Conservation (phyloP, 1,140 invertebrate genomes). For the Charaxes varanes region DNA sequence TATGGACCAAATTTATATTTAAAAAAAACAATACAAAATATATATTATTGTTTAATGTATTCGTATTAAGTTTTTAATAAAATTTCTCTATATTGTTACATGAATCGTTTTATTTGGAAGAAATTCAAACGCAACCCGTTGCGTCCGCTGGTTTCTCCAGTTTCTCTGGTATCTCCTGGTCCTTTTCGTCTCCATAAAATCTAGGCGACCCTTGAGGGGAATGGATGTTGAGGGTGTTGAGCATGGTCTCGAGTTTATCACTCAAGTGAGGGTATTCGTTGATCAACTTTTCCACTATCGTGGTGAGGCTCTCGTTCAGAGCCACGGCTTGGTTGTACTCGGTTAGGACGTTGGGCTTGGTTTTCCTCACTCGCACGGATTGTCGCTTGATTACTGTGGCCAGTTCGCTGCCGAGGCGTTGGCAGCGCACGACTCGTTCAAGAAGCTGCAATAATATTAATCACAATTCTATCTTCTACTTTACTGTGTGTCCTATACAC, state of each 20-base stretch:
- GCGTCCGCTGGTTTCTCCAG: slow-evolving; percentile 16
- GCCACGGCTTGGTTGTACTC: slow-evolving; percentile 40
- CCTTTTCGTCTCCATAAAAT: slow-evolving; percentile 24
- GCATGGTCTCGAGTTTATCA: slow-evolving; percentile 34
- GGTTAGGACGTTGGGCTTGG: slow-evolving; percentile 31
- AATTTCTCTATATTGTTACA: too few relatives aligned
- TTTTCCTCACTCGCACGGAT: slow-evolving; percentile 37
- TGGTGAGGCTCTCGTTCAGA: slow-evolving; percentile 40
- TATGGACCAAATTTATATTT: not conserved
- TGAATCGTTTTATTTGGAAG: not conserved
- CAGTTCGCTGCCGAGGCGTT: slow-evolving; percentile 49
- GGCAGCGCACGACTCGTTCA: slow-evolving; percentile 56
- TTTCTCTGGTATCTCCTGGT: slow-evolving; percentile 25
- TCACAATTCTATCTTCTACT: too few relatives aligned
- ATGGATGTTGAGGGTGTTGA: slow-evolving; percentile 49
- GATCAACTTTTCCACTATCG: slow-evolving; percentile 28
- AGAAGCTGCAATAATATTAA: slow-evolving; percentile 36
- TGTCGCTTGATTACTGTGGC: slow-evolving; percentile 45
- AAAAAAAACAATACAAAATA: too few relatives aligned
- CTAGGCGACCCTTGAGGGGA: slow-evolving; percentile 32
- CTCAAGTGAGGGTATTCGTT: slow-evolving; percentile 43
- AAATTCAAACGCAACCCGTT: not conserved
- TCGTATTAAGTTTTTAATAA: not conserved
- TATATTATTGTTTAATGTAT: not conserved
- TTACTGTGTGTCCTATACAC: too few relatives aligned